These are phyloP conservation scores for Lithobates sylvaticus DNA, from an alignment of 2,797 vertebrate genomes.

Conservation along the genomic window DNA sequence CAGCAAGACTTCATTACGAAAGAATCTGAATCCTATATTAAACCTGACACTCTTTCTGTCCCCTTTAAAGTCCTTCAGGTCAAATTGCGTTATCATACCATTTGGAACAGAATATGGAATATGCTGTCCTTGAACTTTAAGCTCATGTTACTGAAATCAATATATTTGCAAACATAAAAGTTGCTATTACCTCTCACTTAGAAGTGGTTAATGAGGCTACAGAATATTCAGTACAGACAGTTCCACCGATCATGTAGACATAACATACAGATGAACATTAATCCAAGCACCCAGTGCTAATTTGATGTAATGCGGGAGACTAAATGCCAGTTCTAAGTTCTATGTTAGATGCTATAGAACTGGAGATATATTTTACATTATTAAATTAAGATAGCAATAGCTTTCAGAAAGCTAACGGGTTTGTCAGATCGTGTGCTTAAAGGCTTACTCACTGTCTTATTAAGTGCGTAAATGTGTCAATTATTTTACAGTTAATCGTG, in stretches of 20 bases:
- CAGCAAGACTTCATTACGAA: constrained; percentile 63
- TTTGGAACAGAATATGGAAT: constrained; percentile 49
- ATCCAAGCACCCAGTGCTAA: constrained; percentile 3
- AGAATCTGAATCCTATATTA: constrained; percentile 66
- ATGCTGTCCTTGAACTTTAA: constrained; percentile 62
- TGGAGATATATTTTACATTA: background rate
- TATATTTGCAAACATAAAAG: constrained; percentile 33
- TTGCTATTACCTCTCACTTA: constrained; percentile 45
- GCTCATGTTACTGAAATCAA: constrained; percentile 43
- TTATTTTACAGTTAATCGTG: background rate
- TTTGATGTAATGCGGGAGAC: constrained; percentile 3
- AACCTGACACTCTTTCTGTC: constrained; percentile 62
- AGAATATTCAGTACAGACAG: background rate
- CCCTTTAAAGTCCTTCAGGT: constrained; percentile 62
- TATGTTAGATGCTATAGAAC: background rate
- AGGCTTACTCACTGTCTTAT: background rate
- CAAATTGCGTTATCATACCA: constrained; percentile 65
- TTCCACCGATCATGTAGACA: constrained; percentile 1
- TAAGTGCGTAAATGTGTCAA: background rate
- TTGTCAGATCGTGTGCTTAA: background rate
- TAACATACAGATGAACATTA: constrained; percentile 10
- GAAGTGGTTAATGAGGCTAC: constrained; percentile 31
- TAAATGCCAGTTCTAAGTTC: background rate
- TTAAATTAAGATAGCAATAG: background rate
- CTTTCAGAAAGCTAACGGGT: background rate